These are phyloP conservation scores for Acleris literana DNA, from an alignment of 2,888 invertebrate species.

Conservation along the genomic window DNA sequence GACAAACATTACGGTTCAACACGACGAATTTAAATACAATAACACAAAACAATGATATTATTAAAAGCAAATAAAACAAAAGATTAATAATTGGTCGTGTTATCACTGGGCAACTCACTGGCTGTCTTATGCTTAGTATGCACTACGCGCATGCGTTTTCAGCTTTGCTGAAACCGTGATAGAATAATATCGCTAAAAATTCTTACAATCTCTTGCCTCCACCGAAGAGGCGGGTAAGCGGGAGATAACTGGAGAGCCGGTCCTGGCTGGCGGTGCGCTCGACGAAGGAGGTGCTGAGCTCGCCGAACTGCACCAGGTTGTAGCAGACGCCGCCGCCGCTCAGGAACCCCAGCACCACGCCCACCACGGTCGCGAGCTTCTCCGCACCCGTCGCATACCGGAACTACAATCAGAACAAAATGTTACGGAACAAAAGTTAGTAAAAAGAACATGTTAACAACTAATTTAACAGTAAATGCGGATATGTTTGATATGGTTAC, in stretches of 20 bases:
- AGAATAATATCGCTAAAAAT: too few relatives aligned
- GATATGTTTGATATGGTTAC: too few relatives aligned
- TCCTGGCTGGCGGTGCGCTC: conserved; percentile 68
- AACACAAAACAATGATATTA: too few relatives aligned
- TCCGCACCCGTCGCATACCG: conserved; percentile 72
- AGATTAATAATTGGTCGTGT: too few relatives aligned
- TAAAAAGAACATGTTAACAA: background rate
- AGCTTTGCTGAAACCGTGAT: too few relatives aligned
- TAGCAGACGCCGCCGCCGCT: conserved; percentile 79
- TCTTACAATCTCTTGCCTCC: conserved; percentile 70
- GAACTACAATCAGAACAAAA: conserved; percentile 51
- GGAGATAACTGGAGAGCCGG: conserved; percentile 61
- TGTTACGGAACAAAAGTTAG: background rate
- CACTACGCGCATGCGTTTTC: too few relatives aligned
- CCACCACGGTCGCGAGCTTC: conserved; percentile 58
- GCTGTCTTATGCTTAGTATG: too few relatives aligned
- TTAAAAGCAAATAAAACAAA: too few relatives aligned
- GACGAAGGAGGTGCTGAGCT: conserved; percentile 84
- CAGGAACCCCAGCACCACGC: conserved; percentile 61
- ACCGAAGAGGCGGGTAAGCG: conserved; percentile 63
- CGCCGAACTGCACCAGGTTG: conserved; percentile 85
- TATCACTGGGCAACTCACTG: too few relatives aligned
- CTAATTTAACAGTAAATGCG: too few relatives aligned
- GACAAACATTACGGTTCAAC: too few relatives aligned
- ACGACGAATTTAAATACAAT: too few relatives aligned